Conservation (phyloP, 2,113 vertebrate species). For the Urocitellus parryii region DNA sequence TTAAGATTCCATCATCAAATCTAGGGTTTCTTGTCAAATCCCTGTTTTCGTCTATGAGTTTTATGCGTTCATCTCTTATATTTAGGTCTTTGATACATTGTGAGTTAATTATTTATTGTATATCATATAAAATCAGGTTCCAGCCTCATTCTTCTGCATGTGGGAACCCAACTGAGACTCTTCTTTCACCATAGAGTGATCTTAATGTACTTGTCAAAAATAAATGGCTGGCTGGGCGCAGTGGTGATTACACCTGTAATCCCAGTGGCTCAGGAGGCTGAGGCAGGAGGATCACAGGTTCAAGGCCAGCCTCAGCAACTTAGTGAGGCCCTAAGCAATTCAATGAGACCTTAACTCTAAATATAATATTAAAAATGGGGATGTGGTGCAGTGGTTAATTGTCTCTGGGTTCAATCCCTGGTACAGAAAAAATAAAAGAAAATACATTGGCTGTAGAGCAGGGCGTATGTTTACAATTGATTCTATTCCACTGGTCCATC, state of each 20-base stretch:
- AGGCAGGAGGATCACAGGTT: too few species aligned
- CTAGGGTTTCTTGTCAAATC: too few species aligned
- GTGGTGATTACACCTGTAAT: too few species aligned
- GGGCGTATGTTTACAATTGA: neutral
- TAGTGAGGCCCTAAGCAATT: too few species aligned
- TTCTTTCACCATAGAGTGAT: neutral
- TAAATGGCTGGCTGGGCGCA: neutral
- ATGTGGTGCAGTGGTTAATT: too few species aligned
- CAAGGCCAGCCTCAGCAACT: too few species aligned
- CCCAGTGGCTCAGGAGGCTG: too few species aligned
- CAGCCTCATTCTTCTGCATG: neutral
- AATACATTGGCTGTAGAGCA: neutral
- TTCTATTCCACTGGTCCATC: neutral
- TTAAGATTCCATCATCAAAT: too few species aligned
- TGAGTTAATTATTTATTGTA: neutral
- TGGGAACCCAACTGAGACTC: neutral
- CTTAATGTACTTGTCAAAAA: neutral
- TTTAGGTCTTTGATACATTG: neutral
- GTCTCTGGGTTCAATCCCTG: too few species aligned
- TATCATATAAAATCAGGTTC: neutral
- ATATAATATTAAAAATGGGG: too few species aligned
- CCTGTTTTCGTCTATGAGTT: too few species aligned
- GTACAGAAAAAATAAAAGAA: neutral
- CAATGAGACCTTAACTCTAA: too few species aligned
- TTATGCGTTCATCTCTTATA: neutral